Conservation (phyloP, 1,140 invertebrate genomes). For the Sitophilus oryzae region DNA sequence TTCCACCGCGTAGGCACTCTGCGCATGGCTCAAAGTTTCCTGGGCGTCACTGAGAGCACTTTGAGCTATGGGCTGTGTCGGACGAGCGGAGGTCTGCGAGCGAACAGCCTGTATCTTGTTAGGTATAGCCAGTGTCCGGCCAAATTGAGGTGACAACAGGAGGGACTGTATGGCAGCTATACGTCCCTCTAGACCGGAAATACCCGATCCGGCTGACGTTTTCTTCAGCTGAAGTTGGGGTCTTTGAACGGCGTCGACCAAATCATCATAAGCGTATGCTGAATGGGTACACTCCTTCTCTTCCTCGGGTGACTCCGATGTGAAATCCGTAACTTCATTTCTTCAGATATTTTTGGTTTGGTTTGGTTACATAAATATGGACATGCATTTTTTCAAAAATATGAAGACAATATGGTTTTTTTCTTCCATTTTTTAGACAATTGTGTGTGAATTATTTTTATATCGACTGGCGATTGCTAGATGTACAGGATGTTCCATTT, state of each 20-base stretch:
- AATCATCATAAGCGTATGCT: constrained; percentile 66
- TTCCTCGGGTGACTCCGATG: too few species aligned
- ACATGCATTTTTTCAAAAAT: too few species aligned
- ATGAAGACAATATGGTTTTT: too few species aligned
- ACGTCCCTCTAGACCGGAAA: constrained; percentile 66
- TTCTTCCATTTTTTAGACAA: too few species aligned
- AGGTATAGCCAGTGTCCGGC: constrained; percentile 71
- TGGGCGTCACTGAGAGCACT: constrained; percentile 48
- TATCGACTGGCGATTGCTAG: too few species aligned
- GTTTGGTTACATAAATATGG: too few species aligned
- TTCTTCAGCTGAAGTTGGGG: constrained; percentile 75
- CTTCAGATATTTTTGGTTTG: too few species aligned
- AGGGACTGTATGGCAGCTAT: constrained; percentile 74
- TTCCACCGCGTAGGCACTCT: constrained; percentile 57
- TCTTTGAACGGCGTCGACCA: constrained; percentile 75
- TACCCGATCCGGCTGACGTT: constrained; percentile 54
- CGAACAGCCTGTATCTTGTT: constrained; percentile 59
- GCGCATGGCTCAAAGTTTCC: constrained; percentile 43
- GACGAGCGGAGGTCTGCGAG: constrained; percentile 46
- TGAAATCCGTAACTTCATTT: too few species aligned
- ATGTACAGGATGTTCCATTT: too few species aligned
- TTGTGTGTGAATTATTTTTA: too few species aligned
- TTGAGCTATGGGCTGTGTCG: constrained; percentile 57
- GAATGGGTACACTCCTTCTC: constrained; percentile 41
- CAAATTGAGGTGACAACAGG: constrained; percentile 74